Evolutionary conservation across 1,140 invertebrate species (phyloP).

Genomic region (Apis florea): DNA sequence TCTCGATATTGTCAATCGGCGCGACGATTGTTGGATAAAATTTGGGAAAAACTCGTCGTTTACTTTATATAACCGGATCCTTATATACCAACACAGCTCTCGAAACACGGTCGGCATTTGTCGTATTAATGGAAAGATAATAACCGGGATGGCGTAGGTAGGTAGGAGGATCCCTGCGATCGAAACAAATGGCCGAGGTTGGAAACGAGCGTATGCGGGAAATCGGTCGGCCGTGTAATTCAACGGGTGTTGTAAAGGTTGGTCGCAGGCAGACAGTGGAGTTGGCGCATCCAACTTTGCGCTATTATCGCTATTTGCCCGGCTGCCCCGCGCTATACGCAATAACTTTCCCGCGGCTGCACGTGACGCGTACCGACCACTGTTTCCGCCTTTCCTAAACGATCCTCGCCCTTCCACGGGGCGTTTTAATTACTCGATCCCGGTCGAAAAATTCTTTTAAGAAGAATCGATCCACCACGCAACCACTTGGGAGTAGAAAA

Average conservation of each 20-base stretch:
- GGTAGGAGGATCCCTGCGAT: constrained; percentile 24
- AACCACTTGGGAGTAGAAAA: too few relatives aligned
- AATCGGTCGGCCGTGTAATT: constrained; percentile 37
- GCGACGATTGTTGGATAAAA: too few relatives aligned
- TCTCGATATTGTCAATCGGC: too few relatives aligned
- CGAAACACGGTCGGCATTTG: too few relatives aligned
- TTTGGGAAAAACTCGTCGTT: too few relatives aligned
- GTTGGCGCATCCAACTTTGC: constrained; percentile 31
- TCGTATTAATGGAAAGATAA: constrained; percentile 14
- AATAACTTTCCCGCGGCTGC: constrained; percentile 49
- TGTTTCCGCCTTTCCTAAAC: constrained; percentile 19
- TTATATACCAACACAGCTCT: too few relatives aligned
- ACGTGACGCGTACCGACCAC: constrained; percentile 26
- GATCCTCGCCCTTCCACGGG: constrained; percentile 16
- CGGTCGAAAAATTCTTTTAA: neutral
- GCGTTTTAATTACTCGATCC: constrained; percentile 31
- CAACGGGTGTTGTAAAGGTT: constrained; percentile 29
- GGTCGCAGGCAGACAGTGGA: constrained; percentile 24
- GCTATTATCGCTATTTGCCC: constrained; percentile 51
- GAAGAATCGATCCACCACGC: too few relatives aligned
- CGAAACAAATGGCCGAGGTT: constrained; percentile 12
- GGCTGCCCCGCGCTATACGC: constrained; percentile 1
- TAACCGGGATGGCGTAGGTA: constrained; percentile 18
- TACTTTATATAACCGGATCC: too few relatives aligned
- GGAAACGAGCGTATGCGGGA: constrained; percentile 37